These are phyloP conservation scores for Dipodomys merriami DNA, from an alignment of 2,113 vertebrate species.

Conservation along the genomic window DNA sequence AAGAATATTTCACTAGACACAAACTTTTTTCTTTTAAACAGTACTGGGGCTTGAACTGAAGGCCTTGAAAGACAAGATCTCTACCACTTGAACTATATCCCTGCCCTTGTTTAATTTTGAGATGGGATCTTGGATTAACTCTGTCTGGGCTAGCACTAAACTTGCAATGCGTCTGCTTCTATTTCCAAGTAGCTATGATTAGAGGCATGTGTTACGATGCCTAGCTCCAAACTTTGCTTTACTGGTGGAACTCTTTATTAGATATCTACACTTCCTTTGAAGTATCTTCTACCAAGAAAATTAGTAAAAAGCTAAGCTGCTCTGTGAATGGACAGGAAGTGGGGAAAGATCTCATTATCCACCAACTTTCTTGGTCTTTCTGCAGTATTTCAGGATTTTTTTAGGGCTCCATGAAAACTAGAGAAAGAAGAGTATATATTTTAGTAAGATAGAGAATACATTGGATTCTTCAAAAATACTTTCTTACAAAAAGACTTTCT, in stretches of 20 bases:
- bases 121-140: too few species aligned
- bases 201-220: too few species aligned
- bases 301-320: background rate
- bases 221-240: background rate
- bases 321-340: background rate
- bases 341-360: background rate
- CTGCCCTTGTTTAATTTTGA: too few species aligned
- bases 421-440: background rate
- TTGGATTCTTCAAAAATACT: background rate
- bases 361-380: background rate
- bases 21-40: background rate
- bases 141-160: too few species aligned
- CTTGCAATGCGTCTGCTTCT: too few species aligned
- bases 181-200: too few species aligned
- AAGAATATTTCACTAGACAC: background rate
- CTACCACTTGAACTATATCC: too few species aligned
- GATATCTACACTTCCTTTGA: background rate
- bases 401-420: background rate
- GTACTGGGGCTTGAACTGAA: too few species aligned
- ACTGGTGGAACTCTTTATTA: background rate
- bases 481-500: too few species aligned
- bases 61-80: too few species aligned
- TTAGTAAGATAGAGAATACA: background rate
- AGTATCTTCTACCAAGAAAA: background rate
- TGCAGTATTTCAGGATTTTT: background rate